Base-by-base conservation (phyloP, 1,140 invertebrate genomes). In the Meteorus sp. region DNA sequence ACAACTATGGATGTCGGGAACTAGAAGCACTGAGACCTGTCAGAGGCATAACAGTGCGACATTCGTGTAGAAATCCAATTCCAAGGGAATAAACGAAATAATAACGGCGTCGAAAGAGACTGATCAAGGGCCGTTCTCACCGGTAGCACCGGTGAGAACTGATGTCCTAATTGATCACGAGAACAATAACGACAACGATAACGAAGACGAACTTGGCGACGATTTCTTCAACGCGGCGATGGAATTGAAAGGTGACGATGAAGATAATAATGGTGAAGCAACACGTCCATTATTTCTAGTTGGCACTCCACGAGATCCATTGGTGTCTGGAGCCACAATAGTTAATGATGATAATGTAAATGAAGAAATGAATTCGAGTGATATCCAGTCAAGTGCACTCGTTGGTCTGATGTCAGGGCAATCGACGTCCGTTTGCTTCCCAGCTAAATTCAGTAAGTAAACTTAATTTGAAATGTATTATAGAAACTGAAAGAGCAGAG, bases 401-500 rank as follows among this genome's bases (percentile, higher is more conserved):
- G 75, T 71, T 20, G 68, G 75, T 60, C 68, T 80, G 67, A 79
- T 79, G 66, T 69, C 71, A 52, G 68, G 68, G 47, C 77, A 79
- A 73, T 79, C 76, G 50, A 73, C 76, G 27, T 75, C 77, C 7
- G 71, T 80, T 65, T 80, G 78, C 69, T 80, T 80, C 61, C 78
- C 78, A 45, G 60, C 73, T 37, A 80, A 80, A 78, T 79, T 78
- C 72, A 72, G 77, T 80, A 77, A 80, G 78, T 79, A 60, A 56
- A n/a, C n/a, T n/a, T n/a, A n/a, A n/a, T n/a, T n/a, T n/a, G n/a
- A n/a, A n/a, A n/a, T n/a, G n/a, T n/a, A n/a, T 56, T 57, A 52
- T 20, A 25, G 29, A 22, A 31, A 19, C n/a, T 19, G 27, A 20
- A 37, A 15, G 13, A 20, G 35, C 19, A 31, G 25, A 17, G 13